Evolutionary conservation across 2,797 vertebrate genomes (phyloP), one percentile per base, ranked within the genome.

Genomic region (Chrysocyon brachyurus): DNA sequence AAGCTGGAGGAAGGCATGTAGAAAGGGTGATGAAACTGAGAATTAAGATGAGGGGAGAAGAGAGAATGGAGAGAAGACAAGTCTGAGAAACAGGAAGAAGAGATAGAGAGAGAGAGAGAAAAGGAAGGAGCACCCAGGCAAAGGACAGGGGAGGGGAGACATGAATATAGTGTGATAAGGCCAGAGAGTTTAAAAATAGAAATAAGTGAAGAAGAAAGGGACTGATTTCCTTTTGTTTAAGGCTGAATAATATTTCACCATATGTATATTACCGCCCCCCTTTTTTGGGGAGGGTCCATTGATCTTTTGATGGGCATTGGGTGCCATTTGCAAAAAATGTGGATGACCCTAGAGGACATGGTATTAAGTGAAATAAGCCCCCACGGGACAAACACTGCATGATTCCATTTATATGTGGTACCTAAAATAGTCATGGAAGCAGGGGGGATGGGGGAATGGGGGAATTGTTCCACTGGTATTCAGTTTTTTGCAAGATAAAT

Each of bases 121-220:
- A 40, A 19, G 22, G 9, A 73, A 28, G 21, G 40, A 57, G 15
- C 1, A 1, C 46, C 15, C 4, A 79, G n/a, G 12, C 46, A 52
- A 56, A 52, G 68, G 36, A 56, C 54, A 75, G 21, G 26, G 3
- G 3, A 40, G 33, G 19, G 17, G 17, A 85, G 31, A 54, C 6
- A 7, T 12, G 31, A 90, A 7, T 0, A 0, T 1, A 21, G 3
- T 2, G 4, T 33, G 36, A 70, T 46, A 26, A 21, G 24, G 6
- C 7, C 2, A 6, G 2, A 28, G 3, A 75, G 24, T 24, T 33
- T 24, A 6, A 81, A 66, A 70, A 28, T 17, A 77, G 61, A 15
- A 75, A 61, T 14, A 40, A 72, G 6, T 28, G 9, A n/a, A 63
- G 49, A 57, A 84, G 61, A 81, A 26, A 68, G 17, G 24, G 57